Base-by-base conservation (phyloP, 1,140 invertebrate genomes). In the Apis laboriosa region DNA sequence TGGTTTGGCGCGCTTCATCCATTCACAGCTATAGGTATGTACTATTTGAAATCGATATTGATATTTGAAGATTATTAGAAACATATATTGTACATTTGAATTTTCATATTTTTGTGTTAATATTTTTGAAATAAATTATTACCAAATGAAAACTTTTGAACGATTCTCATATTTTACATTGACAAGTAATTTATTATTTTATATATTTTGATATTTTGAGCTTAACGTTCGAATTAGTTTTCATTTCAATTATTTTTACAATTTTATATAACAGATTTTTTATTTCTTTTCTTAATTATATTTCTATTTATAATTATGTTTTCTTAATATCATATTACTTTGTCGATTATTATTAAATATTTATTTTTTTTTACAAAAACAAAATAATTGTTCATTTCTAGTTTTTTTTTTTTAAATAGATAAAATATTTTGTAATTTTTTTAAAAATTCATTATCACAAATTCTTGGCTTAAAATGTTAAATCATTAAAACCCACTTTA, bases 71-170 rank as follows among this genome's bases (percentile, higher is more conserved):
- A 73, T 56, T 73, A 51, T 8, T n/a, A 70, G 8, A 70, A 51
- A 70, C n/a, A 7, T 19, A 53, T 24, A 24, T 51, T 70, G 67
- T 70, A 53, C 24, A 67, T 5, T 15, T 1, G 4, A 24, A 70
- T 21, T 24, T 70, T 24, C 12, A 63, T 21, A 58, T 56, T 68
- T n/a, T 83, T 61, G 4, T 61, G 58, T 72, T 72, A 28, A 12
- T 43, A 8, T 51, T 19, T 43, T 56, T n/a, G n/a, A 34, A 61
- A 49, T 75, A 75, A 74, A 74, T 74, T 49, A 49, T 17, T 49
- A 24, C 21, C 9, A 56, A 75, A 61, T 21, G 56, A 24, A 75
- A 12, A 58, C 1, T n/a, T 21, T 24, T 61, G 1, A 51, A 76
- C 28, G 11, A 55, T 53, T 4, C 56, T 68, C 66, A 61, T 58